phyloP scores from a whole-genome alignment of 2,797 vertebrate genomes.

The Spheniscus humboldti region DNA sequence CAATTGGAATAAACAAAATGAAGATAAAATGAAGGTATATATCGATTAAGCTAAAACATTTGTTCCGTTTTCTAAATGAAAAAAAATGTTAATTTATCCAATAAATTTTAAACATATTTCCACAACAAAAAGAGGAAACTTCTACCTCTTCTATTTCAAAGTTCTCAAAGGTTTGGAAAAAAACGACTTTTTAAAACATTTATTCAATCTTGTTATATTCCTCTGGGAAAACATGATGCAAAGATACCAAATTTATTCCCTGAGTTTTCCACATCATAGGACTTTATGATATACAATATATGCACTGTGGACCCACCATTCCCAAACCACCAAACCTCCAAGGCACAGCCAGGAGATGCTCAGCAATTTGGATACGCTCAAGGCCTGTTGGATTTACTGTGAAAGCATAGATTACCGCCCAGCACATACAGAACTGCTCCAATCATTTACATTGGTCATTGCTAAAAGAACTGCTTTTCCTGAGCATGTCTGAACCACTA shows the following conservation, averaged over 20 bases:
- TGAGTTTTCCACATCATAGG: slow-evolving; percentile 14
- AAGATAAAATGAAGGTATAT: background rate
- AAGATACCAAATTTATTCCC: slow-evolving; percentile 1
- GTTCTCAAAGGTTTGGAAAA: background rate
- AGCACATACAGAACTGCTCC: background rate
- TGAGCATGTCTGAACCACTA: background rate
- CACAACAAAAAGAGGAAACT: background rate
- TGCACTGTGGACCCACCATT: background rate
- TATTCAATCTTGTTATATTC: background rate
- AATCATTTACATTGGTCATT: background rate
- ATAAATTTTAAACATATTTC: background rate
- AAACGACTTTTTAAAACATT: background rate
- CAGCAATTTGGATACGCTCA: background rate
- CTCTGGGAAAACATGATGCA: background rate
- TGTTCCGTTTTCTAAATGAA: background rate
- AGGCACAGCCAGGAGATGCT: background rate
- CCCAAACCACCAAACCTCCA: background rate
- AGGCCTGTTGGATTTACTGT: background rate
- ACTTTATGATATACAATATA: background rate
- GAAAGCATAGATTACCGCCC: background rate
- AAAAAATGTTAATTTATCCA: background rate
- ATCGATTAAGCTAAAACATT: background rate
- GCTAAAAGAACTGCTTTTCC: background rate
- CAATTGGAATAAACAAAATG: background rate
- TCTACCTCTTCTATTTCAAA: background rate